Percentiles rank a stretch among this genome's conserved stretches.
phyloP scores from a whole-genome alignment of 2,888 invertebrate genomes.

The Cerceris ruficornis region DNA sequence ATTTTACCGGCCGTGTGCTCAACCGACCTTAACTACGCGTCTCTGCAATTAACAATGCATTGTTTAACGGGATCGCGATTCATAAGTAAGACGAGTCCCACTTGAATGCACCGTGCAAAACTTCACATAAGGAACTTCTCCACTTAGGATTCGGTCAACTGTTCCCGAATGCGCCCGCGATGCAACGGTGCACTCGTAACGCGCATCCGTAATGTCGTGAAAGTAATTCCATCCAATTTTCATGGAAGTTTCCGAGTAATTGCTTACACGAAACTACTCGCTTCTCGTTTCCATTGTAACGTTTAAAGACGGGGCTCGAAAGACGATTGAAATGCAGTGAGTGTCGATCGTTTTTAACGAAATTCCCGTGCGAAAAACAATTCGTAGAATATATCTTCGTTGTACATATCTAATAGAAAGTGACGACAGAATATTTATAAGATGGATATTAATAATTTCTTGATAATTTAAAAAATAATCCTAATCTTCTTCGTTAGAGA shows the following conservation, averaged over 20 bases:
- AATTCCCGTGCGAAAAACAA: neutral
- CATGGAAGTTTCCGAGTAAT: conserved; percentile 30
- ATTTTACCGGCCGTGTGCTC: neutral
- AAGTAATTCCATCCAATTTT: conserved; percentile 48
- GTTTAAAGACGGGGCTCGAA: neutral
- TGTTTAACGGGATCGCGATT: neutral
- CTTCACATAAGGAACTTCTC: conserved; percentile 18
- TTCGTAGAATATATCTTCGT: too few relatives aligned
- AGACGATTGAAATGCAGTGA: neutral
- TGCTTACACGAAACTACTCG: neutral
- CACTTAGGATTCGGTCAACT: conserved; percentile 10
- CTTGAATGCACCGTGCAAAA: neutral
- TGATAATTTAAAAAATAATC: too few relatives aligned
- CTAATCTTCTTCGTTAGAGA: too few relatives aligned
- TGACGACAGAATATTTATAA: too few relatives aligned
- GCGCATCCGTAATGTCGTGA: conserved; percentile 20
- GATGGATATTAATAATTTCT: too few relatives aligned
- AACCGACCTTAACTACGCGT: neutral
- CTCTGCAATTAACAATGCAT: neutral
- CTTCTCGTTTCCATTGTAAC: conserved; percentile 1
- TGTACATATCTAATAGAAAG: too few relatives aligned
- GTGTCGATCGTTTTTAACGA: neutral
- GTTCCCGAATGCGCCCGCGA: conserved; percentile 10
- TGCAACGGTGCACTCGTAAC: conserved; percentile 27
- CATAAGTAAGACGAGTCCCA: conserved; percentile 4